Evolutionary conservation across 1,140 invertebrate genomes (phyloP).

Genomic region (Cataglyphis hispanica): DNA sequence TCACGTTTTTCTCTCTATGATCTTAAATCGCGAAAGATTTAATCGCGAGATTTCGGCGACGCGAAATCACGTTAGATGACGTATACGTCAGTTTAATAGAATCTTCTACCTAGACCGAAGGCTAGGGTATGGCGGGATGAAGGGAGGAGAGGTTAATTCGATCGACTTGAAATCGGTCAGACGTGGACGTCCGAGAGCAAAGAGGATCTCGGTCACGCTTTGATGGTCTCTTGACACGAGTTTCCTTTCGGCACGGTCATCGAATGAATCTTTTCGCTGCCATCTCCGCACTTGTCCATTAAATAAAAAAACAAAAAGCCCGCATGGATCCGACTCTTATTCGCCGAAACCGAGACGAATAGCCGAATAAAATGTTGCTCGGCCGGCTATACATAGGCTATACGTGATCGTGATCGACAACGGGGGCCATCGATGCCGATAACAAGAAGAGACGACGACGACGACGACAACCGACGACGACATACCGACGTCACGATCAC

Average conservation of each 20-base stretch:
- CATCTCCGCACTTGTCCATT: constrained; percentile 26
- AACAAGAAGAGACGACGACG: constrained; percentile 29
- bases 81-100: not conserved
- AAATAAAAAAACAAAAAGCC: constrained; percentile 66
- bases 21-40: constrained; percentile 65
- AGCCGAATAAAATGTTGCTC: constrained; percentile 57
- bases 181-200: constrained; percentile 29
- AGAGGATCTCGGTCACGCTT: constrained; percentile 74
- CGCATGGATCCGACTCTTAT: constrained; percentile 74
- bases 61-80: not conserved
- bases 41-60: constrained; percentile 70
- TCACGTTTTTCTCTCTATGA: not conserved
- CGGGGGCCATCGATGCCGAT: constrained; percentile 68
- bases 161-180: constrained; percentile 56
- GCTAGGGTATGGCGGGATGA: not conserved
- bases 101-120: constrained; percentile 5
- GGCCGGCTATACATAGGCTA: constrained; percentile 70
- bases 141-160: constrained; percentile 30
- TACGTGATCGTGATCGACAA: constrained; percentile 79
- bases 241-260: constrained; percentile 69
- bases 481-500: constrained; percentile 79
- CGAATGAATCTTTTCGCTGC: constrained; percentile 27
- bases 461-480: constrained; percentile 75
- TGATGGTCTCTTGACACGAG: constrained; percentile 75
- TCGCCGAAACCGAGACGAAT: constrained; percentile 73